phyloP scores from a whole-genome alignment of 2,797 vertebrate species.

The Decapterus maruadsi region DNA sequence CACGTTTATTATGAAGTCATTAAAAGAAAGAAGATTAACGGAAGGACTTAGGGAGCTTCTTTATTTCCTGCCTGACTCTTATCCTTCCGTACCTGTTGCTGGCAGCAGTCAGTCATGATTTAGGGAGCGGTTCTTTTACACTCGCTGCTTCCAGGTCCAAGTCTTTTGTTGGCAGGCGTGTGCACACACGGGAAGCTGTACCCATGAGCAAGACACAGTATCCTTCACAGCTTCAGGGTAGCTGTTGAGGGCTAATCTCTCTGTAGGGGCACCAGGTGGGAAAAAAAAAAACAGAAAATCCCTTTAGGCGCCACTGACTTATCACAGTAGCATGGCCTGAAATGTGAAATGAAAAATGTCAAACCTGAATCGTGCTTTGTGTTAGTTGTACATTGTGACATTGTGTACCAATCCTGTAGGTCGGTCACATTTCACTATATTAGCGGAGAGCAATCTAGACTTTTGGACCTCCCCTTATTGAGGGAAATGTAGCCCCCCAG shows the following conservation, averaged over 20 bases:
- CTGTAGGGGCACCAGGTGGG: slow-evolving; percentile 57
- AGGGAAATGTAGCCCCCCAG: no score
- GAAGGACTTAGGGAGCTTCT: slow-evolving; percentile 14
- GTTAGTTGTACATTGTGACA: not conserved
- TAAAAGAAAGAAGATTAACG: slow-evolving; percentile 40
- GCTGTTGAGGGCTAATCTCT: slow-evolving; percentile 64
- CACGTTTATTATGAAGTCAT: slow-evolving; percentile 50
- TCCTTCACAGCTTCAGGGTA: slow-evolving; percentile 43
- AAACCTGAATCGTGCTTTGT: slow-evolving; percentile 20
- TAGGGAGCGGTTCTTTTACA: slow-evolving; percentile 23
- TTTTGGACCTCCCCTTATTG: no score
- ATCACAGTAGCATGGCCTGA: slow-evolving; percentile 30
- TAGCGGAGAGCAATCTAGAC: no score
- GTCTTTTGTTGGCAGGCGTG: slow-evolving; percentile 32
- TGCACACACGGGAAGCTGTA: slow-evolving; percentile 34
- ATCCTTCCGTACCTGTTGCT: slow-evolving; percentile 1
- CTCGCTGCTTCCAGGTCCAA: slow-evolving; percentile 45
- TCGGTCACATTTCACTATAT: no score
- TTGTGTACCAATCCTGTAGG: slow-evolving; percentile 11
- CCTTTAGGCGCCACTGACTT: slow-evolving; percentile 55
- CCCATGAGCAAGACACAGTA: slow-evolving; percentile 57
- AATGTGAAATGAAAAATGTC: slow-evolving; percentile 47
- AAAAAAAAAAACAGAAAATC: slow-evolving; percentile 54
- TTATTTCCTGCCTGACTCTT: slow-evolving; percentile 20
- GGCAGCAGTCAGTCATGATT: slow-evolving; percentile 37